These are phyloP conservation scores for Meloe dianella DNA, from an alignment of 2,888 invertebrate species.

Conservation along the genomic window DNA sequence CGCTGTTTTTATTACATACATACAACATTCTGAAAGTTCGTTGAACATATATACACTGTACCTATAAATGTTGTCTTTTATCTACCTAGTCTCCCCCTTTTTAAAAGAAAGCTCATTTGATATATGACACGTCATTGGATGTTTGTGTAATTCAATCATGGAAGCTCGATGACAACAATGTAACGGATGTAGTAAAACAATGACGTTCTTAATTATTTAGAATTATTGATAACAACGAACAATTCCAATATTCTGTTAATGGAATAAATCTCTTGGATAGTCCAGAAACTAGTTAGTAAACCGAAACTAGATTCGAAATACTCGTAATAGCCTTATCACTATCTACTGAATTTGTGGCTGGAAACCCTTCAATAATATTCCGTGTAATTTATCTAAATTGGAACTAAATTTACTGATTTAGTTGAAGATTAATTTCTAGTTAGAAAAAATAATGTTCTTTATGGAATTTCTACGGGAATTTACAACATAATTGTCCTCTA, in stretches of 20 bases:
- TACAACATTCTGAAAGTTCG: slow-evolving; percentile 24
- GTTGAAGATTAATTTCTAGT: too few relatives aligned
- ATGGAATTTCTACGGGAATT: too few relatives aligned
- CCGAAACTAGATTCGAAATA: too few relatives aligned
- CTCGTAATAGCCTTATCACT: too few relatives aligned
- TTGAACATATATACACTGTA: slow-evolving; percentile 21
- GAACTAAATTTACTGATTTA: too few relatives aligned
- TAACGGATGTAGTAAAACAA: slow-evolving; percentile 14
- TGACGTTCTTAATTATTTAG: slow-evolving; percentile 17
- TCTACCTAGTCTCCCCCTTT: slow-evolving; percentile 17
- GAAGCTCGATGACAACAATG: slow-evolving; percentile 20
- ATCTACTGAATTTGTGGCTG: too few relatives aligned
- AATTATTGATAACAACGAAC: neutral
- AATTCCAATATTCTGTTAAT: too few relatives aligned
- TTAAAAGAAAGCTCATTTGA: slow-evolving; percentile 14
- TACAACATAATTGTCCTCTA: too few relatives aligned
- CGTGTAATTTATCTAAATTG: too few relatives aligned
- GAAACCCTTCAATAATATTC: too few relatives aligned
- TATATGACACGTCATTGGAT: slow-evolving; percentile 14
- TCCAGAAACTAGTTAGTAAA: too few relatives aligned
- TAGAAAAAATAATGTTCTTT: too few relatives aligned
- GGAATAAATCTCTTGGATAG: neutral
- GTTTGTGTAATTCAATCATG: slow-evolving; percentile 23
- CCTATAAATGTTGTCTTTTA: neutral
- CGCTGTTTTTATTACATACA: slow-evolving; percentile 42